phyloP scores from a whole-genome alignment of 1,140 invertebrate genomes.

The Drosophila funebris region DNA sequence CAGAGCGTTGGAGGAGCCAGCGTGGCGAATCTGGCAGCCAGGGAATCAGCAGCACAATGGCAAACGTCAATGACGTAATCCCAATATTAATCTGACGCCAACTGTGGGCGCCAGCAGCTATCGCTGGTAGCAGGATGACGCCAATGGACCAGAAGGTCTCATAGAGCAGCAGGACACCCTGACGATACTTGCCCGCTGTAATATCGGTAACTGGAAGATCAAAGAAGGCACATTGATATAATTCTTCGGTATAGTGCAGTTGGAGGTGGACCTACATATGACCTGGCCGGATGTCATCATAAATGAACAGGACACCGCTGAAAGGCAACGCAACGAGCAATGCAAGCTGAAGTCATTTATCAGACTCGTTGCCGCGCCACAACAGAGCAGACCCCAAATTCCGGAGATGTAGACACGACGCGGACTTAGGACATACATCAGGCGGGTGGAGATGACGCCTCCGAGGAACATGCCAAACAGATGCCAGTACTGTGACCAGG shows the following conservation, averaged over 20 bases:
- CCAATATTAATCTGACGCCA: constrained; percentile 83
- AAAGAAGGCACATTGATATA: not conserved
- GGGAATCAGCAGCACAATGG: constrained; percentile 76
- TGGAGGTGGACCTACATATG: constrained; percentile 67
- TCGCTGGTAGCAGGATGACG: constrained; percentile 76
- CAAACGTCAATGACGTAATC: constrained; percentile 75
- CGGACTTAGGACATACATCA: constrained; percentile 81
- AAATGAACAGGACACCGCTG: constrained; percentile 76
- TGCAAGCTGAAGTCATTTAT: constrained; percentile 80
- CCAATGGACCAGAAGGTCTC: constrained; percentile 84
- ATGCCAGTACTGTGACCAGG: constrained; percentile 84
- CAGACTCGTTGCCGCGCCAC: constrained; percentile 74
- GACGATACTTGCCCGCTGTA: constrained; percentile 68
- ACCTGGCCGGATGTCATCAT: constrained; percentile 77
- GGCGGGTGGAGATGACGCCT: constrained; percentile 78
- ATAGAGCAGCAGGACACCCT: constrained; percentile 73
- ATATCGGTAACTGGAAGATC: constrained; percentile 75
- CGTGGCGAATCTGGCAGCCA: constrained; percentile 84
- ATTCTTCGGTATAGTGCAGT: not conserved
- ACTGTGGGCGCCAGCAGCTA: constrained; percentile 73
- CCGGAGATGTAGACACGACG: constrained; percentile 75
- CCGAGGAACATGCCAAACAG: constrained; percentile 83
- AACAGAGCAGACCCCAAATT: constrained; percentile 68
- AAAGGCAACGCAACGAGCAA: constrained; percentile 75
- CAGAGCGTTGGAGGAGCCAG: constrained; percentile 75